Conservation (phyloP, 2,113 vertebrate genomes). For the Dipodomys ordii region DNA sequence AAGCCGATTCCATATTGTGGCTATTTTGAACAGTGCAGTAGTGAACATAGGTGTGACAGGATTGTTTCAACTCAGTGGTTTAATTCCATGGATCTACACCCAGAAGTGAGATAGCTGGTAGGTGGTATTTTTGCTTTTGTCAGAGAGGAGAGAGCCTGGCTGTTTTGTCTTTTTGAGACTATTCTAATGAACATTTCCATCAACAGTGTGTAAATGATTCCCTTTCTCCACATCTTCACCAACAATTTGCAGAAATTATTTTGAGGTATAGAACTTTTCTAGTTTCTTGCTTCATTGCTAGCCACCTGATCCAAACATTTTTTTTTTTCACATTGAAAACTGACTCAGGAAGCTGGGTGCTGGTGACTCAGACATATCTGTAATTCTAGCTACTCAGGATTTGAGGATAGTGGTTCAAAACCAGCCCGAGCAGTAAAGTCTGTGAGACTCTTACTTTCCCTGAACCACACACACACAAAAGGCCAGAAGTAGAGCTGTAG, state of each 20-base stretch:
- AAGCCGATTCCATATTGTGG: neutral
- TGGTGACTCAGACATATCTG: too few relatives aligned
- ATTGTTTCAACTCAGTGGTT: neutral
- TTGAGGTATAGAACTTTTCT: neutral
- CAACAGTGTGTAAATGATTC: neutral
- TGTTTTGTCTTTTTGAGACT: too few relatives aligned
- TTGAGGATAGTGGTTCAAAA: too few relatives aligned
- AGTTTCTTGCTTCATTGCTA: neutral
- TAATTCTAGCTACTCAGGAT: too few relatives aligned
- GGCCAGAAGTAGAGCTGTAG: too few relatives aligned
- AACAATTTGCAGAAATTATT: neutral
- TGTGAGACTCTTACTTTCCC: too few relatives aligned
- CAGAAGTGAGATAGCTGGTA: neutral
- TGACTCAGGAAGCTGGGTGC: too few relatives aligned
- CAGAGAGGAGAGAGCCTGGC: too few relatives aligned
- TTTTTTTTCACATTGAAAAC: neutral
- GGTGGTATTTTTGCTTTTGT: neutral
- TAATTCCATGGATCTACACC: too few relatives aligned
- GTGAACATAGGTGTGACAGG: neutral
- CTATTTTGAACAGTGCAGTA: neutral
- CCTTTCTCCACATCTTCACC: neutral
- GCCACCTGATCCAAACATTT: neutral
- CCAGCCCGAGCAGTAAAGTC: too few relatives aligned
- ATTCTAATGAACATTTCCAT: neutral
- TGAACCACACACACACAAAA: too few relatives aligned